phyloP scores from a whole-genome alignment of 2,888 invertebrate species.

The Hymenopus coronatus region DNA sequence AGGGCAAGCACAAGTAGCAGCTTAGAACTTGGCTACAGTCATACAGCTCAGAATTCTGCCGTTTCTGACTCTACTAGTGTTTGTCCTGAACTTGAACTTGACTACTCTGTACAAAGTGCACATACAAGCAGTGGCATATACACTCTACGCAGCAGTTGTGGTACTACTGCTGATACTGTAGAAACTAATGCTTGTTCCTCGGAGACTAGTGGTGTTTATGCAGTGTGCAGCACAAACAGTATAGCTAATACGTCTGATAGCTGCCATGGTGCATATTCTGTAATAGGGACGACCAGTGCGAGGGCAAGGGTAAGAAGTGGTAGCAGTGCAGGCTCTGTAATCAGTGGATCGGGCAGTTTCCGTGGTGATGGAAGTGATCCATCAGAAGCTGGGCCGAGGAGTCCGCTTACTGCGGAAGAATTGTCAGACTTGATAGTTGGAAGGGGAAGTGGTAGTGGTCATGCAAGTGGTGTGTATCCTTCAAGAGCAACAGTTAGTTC shows the following conservation, averaged over 20 bases:
- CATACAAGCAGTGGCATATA: slow-evolving; percentile 36
- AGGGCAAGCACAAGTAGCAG: slow-evolving; percentile 76
- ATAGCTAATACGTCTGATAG: slow-evolving; percentile 25
- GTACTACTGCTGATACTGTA: slow-evolving; percentile 23
- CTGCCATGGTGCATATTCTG: slow-evolving; percentile 20
- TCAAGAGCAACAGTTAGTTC: slow-evolving; percentile 75
- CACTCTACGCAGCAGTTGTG: slow-evolving; percentile 31
- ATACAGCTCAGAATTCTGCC: slow-evolving; percentile 82
- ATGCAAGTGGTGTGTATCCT: slow-evolving; percentile 64
- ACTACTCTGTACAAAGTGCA: slow-evolving; percentile 50
- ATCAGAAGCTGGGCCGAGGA: slow-evolving; percentile 69
- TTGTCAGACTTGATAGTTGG: slow-evolving; percentile 81
- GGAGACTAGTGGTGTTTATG: slow-evolving; percentile 83
- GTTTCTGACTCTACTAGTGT: slow-evolving; percentile 66
- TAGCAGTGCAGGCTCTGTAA: slow-evolving; percentile 55
- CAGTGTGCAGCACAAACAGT: slow-evolving; percentile 56
- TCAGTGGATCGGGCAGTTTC: slow-evolving; percentile 75
- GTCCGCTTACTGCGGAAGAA: slow-evolving; percentile 75
- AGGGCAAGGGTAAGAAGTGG: slow-evolving; percentile 67
- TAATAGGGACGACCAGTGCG: slow-evolving; percentile 35
- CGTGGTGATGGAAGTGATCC: slow-evolving; percentile 89
- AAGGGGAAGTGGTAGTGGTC: slow-evolving; percentile 27
- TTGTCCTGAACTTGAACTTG: slow-evolving; percentile 64
- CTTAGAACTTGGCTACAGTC: slow-evolving; percentile 79
- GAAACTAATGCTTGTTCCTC: slow-evolving; percentile 59